Evolutionary conservation across 1,140 invertebrate species (phyloP), one percentile per base, ranked within the genome.

Genomic region (Galleria mellonella): DNA sequence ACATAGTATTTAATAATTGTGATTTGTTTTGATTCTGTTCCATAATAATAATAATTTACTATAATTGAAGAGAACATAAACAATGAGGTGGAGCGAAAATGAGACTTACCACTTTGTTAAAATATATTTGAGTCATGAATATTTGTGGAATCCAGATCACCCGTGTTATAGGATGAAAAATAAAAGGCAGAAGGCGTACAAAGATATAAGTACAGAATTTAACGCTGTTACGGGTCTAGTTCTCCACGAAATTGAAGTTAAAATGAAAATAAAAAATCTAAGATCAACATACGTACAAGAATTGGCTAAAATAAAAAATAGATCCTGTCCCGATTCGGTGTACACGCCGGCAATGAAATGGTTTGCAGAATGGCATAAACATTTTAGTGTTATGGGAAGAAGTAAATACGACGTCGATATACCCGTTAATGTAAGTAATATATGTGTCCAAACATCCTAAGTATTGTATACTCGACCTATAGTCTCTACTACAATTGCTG

Each of bases 181-280:
- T 43, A 55, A 62, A 33, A 65, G 76, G 50, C 49, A 75, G 9
- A 59, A 72, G 45, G 71, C 83, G 1, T 81, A 73, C 32, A 68
- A 51, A 30, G 46, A 65, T n/a, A 71, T 87, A 7, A 67, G 72
- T 9, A 15, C 62, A 0, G 62, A 79, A 45, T 73, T 86, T 44
- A 66, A 69, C 32, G 41, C 62, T 12, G 32, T 43, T n/a, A 73
- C 82, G 13, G 71, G 69, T 9, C 75, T 78, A 36, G 48, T 57
- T 28, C 53, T 82, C 0, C 57, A 46, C 15, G 59, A 75, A 43
- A 45, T 43, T 9, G 75, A 86, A 48, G 43, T 87, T 5, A 83
- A 65, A 55, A 65, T 64, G 1, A 87, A 86, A 66, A 82, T 87
- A 40, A 87, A 79, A 49, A 85, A 70, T 43, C 61, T 87, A 1